Evolutionary conservation across 2,888 invertebrate species (phyloP).

Genomic region (Dryomyza anilis): DNA sequence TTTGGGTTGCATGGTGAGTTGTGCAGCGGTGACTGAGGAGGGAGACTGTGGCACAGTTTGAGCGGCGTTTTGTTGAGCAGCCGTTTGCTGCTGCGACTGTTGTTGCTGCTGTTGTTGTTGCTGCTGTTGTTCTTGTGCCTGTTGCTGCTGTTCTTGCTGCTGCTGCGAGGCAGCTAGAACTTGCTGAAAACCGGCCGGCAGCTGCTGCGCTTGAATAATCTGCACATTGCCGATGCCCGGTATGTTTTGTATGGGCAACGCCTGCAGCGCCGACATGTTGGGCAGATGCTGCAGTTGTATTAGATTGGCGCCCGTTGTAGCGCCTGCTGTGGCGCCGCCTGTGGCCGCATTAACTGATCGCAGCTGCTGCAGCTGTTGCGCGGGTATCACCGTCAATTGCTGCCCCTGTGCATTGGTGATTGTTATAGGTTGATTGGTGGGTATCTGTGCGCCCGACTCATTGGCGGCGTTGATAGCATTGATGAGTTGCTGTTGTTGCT

Average conservation of each 20-base stretch:
- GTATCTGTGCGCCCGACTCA: conserved; percentile 57
- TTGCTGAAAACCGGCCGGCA: conserved; percentile 55
- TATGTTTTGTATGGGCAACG: conserved; percentile 77
- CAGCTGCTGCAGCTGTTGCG: conserved; percentile 65
- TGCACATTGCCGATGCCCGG: conserved; percentile 84
- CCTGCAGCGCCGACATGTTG: conserved; percentile 62
- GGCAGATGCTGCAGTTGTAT: conserved; percentile 58
- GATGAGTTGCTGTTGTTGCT: conserved; percentile 53
- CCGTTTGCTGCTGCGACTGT: conserved; percentile 28
- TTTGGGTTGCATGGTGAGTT: conserved; percentile 50
- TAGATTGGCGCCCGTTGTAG: conserved; percentile 43
- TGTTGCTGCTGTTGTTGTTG: conserved; percentile 53
- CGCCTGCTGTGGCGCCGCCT: conserved; percentile 22
- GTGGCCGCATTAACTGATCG: conserved; percentile 43
- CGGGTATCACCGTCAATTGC: conserved; percentile 84
- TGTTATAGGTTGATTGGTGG: conserved; percentile 68
- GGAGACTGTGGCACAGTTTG: conserved; percentile 28
- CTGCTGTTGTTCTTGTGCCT: conserved; percentile 44
- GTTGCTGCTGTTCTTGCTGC: conserved; percentile 40
- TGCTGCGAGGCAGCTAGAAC: conserved; percentile 42
- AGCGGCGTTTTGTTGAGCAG: conserved; percentile 35
- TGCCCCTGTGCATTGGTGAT: conserved; percentile 77
- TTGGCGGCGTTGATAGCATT: conserved; percentile 48
- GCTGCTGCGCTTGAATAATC: conserved; percentile 62
- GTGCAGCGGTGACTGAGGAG: conserved; percentile 32